phyloP scores from a whole-genome alignment of 1,140 invertebrate species.

The Zaprionus davidi region DNA sequence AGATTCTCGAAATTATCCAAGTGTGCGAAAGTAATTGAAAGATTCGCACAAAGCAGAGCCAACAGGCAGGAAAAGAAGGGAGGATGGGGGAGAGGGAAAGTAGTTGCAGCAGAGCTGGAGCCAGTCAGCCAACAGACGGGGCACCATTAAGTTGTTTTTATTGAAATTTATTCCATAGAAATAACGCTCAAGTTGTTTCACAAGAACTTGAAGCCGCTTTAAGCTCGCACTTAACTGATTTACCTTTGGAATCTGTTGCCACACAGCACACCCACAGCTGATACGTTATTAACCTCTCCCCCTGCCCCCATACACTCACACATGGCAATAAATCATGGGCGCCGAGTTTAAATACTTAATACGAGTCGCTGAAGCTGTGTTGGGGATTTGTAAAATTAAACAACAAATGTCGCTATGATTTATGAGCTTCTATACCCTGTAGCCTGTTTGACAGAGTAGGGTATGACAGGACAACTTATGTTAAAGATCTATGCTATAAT shows the following conservation, averaged over 20 bases:
- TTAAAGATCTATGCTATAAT: background rate
- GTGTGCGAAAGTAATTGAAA: slow-evolving; percentile 20
- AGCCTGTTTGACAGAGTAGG: background rate
- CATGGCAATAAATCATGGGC: slow-evolving; percentile 5
- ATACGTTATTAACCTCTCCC: background rate
- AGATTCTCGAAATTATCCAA: slow-evolving; percentile 43
- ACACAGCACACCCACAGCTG: background rate
- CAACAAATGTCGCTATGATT: slow-evolving; percentile 7
- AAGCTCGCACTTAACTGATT: background rate
- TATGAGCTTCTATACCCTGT: background rate
- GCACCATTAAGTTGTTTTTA: background rate
- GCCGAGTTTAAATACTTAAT: background rate
- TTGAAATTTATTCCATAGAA: background rate
- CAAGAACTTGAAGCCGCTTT: background rate
- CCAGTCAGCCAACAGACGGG: background rate
- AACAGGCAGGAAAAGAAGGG: background rate
- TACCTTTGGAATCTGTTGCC: background rate
- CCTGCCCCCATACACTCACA: background rate
- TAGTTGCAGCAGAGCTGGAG: background rate
- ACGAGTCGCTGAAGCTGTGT: slow-evolving; percentile 2
- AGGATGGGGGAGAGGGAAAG: background rate
- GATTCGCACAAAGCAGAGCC: background rate
- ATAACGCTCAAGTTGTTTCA: background rate
- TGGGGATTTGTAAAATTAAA: slow-evolving; percentile 17
- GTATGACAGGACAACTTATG: background rate